Conservation (phyloP, 1,140 invertebrate species). For the Agrilus planipennis region DNA sequence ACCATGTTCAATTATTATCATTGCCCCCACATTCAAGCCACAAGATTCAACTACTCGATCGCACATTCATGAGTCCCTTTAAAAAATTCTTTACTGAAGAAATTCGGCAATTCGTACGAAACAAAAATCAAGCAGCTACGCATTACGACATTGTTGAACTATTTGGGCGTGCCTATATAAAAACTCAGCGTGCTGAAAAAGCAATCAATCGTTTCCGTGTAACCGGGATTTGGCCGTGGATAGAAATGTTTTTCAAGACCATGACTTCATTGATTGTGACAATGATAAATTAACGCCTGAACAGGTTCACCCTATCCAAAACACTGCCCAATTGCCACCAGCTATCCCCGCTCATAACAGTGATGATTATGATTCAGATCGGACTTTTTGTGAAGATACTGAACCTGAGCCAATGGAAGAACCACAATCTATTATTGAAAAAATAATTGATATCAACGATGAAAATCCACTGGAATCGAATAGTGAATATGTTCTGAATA, state of each 20-base stretch:
- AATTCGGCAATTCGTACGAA: conserved; percentile 13
- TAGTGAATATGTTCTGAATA: too few relatives aligned
- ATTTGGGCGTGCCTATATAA: conserved; percentile 12
- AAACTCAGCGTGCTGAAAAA: conserved; percentile 10
- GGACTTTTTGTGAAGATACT: conserved; percentile 5
- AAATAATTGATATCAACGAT: neutral
- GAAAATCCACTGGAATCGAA: conserved; percentile 6
- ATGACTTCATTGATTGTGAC: conserved; percentile 12
- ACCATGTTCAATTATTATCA: too few relatives aligned
- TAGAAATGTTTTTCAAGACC: conserved; percentile 10
- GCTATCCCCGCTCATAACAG: too few relatives aligned
- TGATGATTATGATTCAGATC: conserved; percentile 9
- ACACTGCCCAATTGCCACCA: too few relatives aligned
- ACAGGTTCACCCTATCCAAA: too few relatives aligned
- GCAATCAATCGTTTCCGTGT: conserved; percentile 11
- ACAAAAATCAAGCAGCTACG: conserved; percentile 6
- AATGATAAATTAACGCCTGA: conserved; percentile 7
- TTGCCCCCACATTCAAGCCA: conserved; percentile 25
- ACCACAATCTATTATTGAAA: conserved; percentile 1
- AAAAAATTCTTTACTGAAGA: conserved; percentile 18
- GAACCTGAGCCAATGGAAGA: conserved; percentile 4
- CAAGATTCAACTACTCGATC: conserved; percentile 24
- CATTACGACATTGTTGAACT: conserved; percentile 12
- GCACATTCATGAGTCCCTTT: too few relatives aligned
- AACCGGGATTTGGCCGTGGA: conserved; percentile 13